Evolutionary conservation across 1,140 invertebrate genomes (phyloP).

Genomic region (Phymorhynchus buccinoides): DNA sequence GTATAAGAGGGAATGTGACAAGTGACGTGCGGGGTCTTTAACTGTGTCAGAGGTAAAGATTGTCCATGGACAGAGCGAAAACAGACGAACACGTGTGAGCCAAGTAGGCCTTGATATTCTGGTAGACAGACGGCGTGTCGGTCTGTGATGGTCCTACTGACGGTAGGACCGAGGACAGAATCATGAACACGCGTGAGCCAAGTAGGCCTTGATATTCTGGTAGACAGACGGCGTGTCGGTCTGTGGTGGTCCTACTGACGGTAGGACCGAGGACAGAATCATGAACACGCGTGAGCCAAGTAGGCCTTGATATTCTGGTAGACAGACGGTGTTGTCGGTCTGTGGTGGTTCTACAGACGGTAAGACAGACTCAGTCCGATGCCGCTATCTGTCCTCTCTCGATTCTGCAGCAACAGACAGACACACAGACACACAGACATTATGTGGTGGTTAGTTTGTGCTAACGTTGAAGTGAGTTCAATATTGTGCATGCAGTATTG

Average conservation of each 20-base stretch:
- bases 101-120: neutral
- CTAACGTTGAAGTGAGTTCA: too few relatives aligned
- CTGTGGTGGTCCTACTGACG: neutral
- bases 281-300: neutral
- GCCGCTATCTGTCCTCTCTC: conserved; percentile 11
- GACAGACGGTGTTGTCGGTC: neutral
- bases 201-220: neutral
- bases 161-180: too few relatives aligned
- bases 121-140: neutral
- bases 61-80: too few relatives aligned
- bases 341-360: neutral
- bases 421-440: conserved; percentile 1
- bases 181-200: too few relatives aligned
- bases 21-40: too few relatives aligned
- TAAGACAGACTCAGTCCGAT: conserved; percentile 6
- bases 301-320: neutral
- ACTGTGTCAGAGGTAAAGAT: too few relatives aligned
- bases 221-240: neutral
- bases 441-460: too few relatives aligned
- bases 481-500: too few relatives aligned
- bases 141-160: neutral
- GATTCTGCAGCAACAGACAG: neutral
- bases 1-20: too few relatives aligned
- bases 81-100: too few relatives aligned
- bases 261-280: neutral